Evolutionary conservation across 2,888 invertebrate species (phyloP), one percentile per base, ranked within the genome.

Genomic region (Linnaemya tessellans): DNA sequence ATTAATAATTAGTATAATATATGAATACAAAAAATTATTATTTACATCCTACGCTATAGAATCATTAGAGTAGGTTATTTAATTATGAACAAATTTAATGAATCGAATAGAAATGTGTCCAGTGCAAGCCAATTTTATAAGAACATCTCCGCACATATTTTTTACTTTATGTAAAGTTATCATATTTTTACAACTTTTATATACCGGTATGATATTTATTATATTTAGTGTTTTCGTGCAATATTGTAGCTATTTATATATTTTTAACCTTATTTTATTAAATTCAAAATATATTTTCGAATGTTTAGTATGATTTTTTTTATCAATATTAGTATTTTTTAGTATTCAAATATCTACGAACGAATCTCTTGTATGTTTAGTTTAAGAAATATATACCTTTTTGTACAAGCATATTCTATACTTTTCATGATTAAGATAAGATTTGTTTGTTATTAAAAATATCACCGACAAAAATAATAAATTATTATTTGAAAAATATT

Each of bases 1-100:
- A 92, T 92, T 88, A 92, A 92, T 82, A 91, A 91, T 89, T 92
- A 91, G 84, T 22, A 78, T 80, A 71, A 67, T 62, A 62, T 70
- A 73, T 70, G 46, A 80, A 80, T 64, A 38, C 13, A 38, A 8
- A 41, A 3, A 22, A 51, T 54, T 25, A 49, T 51, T 67, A 30
- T 35, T 41, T 70, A 54, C 25, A 20, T 46, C 64, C 79, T 80
- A 71, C 79, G 51, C 54, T 64, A 51, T 11, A 46, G 30, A 56
- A 18, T 51, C 54, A 62, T 30, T 56, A 65, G 67, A 41, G 46
- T 73, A 68, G 67, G 30, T 51, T 62, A 71, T 80, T 64, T 35
- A 65, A 80, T 65, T 80, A 18, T 80, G 41, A 54, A 79, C 10
- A 74, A 75, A 46, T 56, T 67, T 56, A 75, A 71, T 38, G 60